phyloP scores from a whole-genome alignment of 2,113 vertebrate genomes.

The Callipepla californica region DNA sequence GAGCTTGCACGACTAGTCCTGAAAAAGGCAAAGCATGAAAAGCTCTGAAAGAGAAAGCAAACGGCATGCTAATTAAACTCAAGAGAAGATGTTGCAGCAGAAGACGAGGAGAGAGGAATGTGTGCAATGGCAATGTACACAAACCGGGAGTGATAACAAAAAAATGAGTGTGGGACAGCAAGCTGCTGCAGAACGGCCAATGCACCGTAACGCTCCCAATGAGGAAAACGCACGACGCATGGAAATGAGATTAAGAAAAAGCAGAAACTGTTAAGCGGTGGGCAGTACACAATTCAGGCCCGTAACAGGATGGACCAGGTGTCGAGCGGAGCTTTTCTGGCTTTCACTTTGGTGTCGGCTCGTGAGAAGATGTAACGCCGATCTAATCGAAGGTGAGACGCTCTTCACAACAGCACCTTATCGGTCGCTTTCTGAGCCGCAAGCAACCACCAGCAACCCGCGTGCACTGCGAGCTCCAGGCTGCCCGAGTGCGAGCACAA shows the following conservation, averaged over 20 bases:
- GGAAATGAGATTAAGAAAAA: background rate
- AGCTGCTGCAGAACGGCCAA: background rate
- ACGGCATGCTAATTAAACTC: accelerated
- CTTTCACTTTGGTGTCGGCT: background rate
- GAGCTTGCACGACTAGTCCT: background rate
- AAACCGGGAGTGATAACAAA: background rate
- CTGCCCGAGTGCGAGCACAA: accelerated
- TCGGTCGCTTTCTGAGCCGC: background rate
- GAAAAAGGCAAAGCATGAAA: background rate
- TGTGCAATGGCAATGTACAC: background rate
- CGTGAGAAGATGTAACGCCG: background rate
- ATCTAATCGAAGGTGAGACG: background rate
- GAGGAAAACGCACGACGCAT: background rate
- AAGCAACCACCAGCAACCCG: background rate
- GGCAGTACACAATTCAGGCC: background rate
- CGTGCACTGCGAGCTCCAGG: background rate
- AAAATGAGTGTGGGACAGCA: background rate
- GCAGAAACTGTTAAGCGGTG: background rate
- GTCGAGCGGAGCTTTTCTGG: background rate
- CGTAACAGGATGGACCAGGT: background rate
- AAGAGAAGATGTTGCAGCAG: background rate
- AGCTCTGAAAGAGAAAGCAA: background rate
- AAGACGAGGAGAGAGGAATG: background rate
- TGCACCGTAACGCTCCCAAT: background rate
- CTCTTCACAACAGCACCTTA: accelerated